Evolutionary conservation across 2,888 invertebrate genomes (phyloP), one percentile per base, ranked within the genome.

Genomic region (Sphaeridia pumilis): DNA sequence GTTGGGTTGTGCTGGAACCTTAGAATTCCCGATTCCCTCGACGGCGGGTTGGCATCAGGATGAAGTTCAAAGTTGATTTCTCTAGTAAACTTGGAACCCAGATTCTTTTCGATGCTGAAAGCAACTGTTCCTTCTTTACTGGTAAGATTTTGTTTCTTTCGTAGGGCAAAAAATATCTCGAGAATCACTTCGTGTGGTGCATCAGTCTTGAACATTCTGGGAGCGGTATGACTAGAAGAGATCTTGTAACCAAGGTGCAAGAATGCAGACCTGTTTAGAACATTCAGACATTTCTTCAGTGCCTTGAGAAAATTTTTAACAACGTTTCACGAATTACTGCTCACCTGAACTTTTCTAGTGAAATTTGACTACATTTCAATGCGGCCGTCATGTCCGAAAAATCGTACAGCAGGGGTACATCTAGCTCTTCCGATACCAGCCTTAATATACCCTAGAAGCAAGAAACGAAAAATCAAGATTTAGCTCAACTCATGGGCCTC

Each of bases 91-190:
- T 67, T 70, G 24, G 69, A 70, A 1, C 76, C 31, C 17, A 38
- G 42, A n/a, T 35, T 51, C 43, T 49, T 56, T 41, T 61, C 46
- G 7, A 61, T 54, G 10, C 46, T 50, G 36, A 43, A 44, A 1
- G 59, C 60, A 36, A 55, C 46, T n/a, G 61, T 57, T 0, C 70
- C 69, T 7, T 70, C 61, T 64, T 76, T 75, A 55, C 80, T 78
- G 26, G 76, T 71, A 58, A 77, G 80, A 69, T 84, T 79, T 0
- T 71, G 67, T 59, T 76, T 76, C 62, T 51, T 57, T 34, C 79
- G 81, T 89, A 90, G 92, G 43, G 79, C 78, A 56, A 90, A 75
- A 64, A 95, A 76, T 51, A 95, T 80, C 70, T 95, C 94, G 97
- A 97, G 98, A 20, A 99, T 68, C 10, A 93, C 76, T 1, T 74